Evolutionary conservation across 1,140 invertebrate species (phyloP), one percentile per base, ranked within the genome.

Genomic region (Hypothenemus hampei): DNA sequence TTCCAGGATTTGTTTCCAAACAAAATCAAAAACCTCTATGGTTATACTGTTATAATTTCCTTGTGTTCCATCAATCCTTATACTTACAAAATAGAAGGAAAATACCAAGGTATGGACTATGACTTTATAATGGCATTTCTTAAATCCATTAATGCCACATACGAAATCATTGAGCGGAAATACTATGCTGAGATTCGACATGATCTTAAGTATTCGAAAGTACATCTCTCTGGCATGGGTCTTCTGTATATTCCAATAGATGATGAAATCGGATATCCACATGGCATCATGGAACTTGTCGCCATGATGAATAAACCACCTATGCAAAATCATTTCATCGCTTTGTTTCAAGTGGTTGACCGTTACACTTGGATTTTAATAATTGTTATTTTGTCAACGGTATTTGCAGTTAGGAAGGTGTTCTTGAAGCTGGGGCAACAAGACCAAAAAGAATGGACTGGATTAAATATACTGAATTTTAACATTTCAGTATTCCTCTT

Each of bases 1-100:
- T 11, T 41, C 4, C 7, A 41, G 16, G 1, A 37, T 37, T 37
- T 41, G 16, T 41, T 41, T 41, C 39, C 39, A 18, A 20, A 41
- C 20, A 41, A 41, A 16, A 3, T 41, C 7, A 21, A 11, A 7
- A 41, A 41, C 15, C 22, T 41, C 11, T 15, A 41, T 21, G 18
- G 10, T 11, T 21, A 20, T 3, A 4, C 11, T 21, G 7, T 41
- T 20, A 41, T 11, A 16, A 20, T 41, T 10, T 41, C 39, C 8
- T 41, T 20, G 8, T 41, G 18, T 1, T 10, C 7, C 15, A 4
- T 10, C 1, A 3, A 2, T 7, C 39, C 21, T 22, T 4, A 41
- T 41, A 11, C 15, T 6, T 20, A 20, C 8, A 37, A 20, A 21
- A 20, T 5, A 6, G 11, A 10, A 21, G 10, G 10, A 10, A 21